Percentiles rank a stretch among this genome's conserved stretches.
phyloP scores from a whole-genome alignment of 1,140 invertebrate genomes.

The Pseudomyrmex sp. region DNA sequence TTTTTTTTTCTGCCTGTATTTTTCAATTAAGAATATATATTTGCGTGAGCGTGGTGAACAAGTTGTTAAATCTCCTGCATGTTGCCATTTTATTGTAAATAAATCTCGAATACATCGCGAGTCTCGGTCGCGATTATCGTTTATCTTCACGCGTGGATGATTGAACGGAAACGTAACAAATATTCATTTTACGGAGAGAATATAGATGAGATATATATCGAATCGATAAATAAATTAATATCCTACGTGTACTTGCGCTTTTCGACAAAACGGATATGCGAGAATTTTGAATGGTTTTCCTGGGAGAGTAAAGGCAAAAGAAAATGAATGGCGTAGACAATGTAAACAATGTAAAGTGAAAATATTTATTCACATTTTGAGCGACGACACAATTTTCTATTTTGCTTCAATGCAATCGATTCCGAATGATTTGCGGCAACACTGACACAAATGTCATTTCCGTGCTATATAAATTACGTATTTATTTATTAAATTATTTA shows the following conservation, averaged over 20 bases:
- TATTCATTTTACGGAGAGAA: slow-evolving; percentile 30
- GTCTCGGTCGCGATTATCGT: slow-evolving; percentile 29
- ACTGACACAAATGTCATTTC: background rate
- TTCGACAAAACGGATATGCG: background rate
- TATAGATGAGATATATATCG: slow-evolving; percentile 21
- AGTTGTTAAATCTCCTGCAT: slow-evolving; percentile 20
- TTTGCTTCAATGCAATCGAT: slow-evolving; percentile 1
- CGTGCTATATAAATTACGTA: background rate
- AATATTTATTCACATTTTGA: slow-evolving; percentile 13
- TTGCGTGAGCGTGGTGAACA: background rate
- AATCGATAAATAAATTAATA: slow-evolving; percentile 42
- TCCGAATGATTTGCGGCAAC: background rate
- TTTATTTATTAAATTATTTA: background rate
- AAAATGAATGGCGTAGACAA: slow-evolving; percentile 16
- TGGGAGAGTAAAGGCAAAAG: background rate
- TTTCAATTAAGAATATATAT: background rate
- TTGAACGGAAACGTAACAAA: slow-evolving; percentile 17
- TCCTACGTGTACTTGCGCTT: slow-evolving; percentile 1
- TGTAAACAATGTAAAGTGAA: slow-evolving; percentile 15
- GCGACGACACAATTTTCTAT: background rate
- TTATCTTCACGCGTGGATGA: slow-evolving; percentile 35
- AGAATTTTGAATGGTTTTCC: slow-evolving; percentile 14
- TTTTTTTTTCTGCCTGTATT: background rate
- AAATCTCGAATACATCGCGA: slow-evolving; percentile 12
- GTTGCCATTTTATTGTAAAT: slow-evolving; percentile 38